Conservation (phyloP, 2,797 vertebrate species). For the Micropoecilia bifurca region DNA sequence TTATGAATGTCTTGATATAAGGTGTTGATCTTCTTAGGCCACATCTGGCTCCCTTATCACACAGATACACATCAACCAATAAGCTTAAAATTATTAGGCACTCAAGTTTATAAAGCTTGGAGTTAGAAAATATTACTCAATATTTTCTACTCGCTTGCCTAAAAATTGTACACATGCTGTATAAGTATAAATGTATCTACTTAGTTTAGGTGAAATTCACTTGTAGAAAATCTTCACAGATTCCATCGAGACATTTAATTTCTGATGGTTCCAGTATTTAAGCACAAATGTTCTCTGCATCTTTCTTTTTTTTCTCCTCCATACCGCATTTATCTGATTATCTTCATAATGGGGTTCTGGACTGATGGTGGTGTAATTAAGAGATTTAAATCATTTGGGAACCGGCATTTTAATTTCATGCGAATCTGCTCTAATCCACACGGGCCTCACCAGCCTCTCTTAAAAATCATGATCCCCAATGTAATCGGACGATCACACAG, state of each 20-base stretch:
- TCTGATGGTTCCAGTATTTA: neutral
- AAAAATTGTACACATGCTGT: neutral
- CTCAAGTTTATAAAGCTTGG: neutral
- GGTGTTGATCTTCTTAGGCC: neutral
- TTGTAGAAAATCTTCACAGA: neutral
- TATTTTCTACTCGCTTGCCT: neutral
- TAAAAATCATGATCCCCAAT: conserved; percentile 41
- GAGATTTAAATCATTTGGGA: conserved; percentile 57
- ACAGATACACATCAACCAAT: neutral
- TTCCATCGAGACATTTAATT: neutral
- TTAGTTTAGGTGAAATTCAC: neutral
- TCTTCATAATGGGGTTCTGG: conserved; percentile 27
- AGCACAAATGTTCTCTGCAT: neutral
- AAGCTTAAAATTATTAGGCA: neutral
- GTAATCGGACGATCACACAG: conserved; percentile 53
- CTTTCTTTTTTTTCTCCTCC: neutral
- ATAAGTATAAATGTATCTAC: neutral
- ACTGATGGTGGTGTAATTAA: conserved; percentile 48
- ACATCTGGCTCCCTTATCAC: neutral
- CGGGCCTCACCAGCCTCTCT: conserved; percentile 37
- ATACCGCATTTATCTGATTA: conserved; percentile 20
- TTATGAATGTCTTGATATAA: neutral
- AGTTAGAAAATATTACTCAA: neutral
- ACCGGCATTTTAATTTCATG: conserved; percentile 47
- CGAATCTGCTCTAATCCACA: conserved; percentile 43